phyloP scores from a whole-genome alignment of 2,113 vertebrate genomes.

The Urocynchramus pylzowi region DNA sequence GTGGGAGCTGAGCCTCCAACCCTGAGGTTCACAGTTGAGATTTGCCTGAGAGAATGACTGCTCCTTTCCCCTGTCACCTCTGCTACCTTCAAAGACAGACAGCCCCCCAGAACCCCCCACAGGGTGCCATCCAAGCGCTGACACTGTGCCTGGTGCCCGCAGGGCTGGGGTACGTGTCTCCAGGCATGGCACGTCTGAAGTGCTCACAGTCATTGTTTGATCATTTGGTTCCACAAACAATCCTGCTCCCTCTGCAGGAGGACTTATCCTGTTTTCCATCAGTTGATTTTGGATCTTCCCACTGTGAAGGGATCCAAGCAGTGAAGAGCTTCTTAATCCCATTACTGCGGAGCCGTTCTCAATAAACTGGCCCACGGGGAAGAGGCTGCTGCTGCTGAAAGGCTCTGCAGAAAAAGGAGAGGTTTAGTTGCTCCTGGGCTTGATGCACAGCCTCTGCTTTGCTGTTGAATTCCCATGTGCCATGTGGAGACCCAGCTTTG shows the following conservation, averaged over 20 bases:
- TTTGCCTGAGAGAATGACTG: background rate
- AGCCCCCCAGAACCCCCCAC: background rate
- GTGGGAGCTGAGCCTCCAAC: background rate
- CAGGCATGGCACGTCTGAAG: background rate
- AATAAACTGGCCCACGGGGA: background rate
- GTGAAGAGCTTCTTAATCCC: constrained; percentile 26
- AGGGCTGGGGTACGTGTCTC: background rate
- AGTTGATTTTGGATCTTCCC: constrained; percentile 48
- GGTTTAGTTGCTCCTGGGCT: background rate
- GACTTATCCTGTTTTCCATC: constrained; percentile 14
- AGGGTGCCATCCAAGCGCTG: fast-evolving
- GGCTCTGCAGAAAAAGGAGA: background rate
- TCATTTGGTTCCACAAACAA: constrained; percentile 29
- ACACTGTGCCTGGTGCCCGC: fast-evolving
- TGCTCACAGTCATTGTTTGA: background rate
- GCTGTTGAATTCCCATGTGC: background rate
- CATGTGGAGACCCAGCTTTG: fast-evolving
- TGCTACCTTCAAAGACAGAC: background rate
- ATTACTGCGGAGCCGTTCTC: background rate
- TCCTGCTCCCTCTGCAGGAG: background rate
- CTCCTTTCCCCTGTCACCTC: background rate
- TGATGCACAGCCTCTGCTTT: background rate
- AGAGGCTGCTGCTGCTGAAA: background rate
- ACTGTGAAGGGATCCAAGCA: background rate
- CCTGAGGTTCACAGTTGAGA: background rate